These are phyloP conservation scores for Ichneumon xanthorius DNA, from an alignment of 2,888 invertebrate species.

Conservation along the genomic window DNA sequence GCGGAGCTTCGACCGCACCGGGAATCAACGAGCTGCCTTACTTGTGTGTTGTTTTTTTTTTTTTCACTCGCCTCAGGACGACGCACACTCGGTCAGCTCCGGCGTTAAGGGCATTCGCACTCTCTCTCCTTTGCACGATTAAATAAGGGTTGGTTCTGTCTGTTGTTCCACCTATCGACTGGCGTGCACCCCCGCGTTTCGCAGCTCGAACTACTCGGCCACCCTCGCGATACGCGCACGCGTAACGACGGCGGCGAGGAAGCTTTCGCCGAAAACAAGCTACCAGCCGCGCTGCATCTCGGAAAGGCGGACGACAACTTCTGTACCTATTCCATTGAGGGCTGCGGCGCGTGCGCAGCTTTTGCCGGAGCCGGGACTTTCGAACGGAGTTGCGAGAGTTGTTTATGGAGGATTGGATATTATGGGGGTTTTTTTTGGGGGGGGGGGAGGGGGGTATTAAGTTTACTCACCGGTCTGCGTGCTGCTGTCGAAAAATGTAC, in stretches of 20 bases:
- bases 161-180: slow-evolving; percentile 79
- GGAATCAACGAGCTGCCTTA: not conserved
- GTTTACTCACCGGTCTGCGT: slow-evolving; percentile 94
- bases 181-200: slow-evolving; percentile 79
- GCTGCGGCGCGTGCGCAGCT: slow-evolving; percentile 17
- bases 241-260: slow-evolving; percentile 49
- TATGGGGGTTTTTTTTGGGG: not conserved
- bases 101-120: slow-evolving; percentile 56
- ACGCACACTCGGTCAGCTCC: slow-evolving; percentile 56
- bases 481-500: slow-evolving; percentile 96
- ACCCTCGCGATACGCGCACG: slow-evolving; percentile 68
- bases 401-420: not conserved
- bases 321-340: not conserved
- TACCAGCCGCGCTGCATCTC: slow-evolving; percentile 23
- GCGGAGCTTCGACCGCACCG: not conserved
- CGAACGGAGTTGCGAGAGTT: slow-evolving; percentile 1
- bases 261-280: slow-evolving; percentile 54
- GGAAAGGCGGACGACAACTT: slow-evolving; percentile 4
- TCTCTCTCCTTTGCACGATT: slow-evolving; percentile 61
- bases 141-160: slow-evolving; percentile 74
- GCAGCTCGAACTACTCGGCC: slow-evolving; percentile 71
- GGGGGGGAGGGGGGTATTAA: not conserved
- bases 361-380: slow-evolving; percentile 42
- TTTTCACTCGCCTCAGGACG: slow-evolving; percentile 19
- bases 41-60: not conserved